These are phyloP conservation scores for Pagrus major DNA, from an alignment of 2,113 vertebrate genomes.

Conservation along the genomic window DNA sequence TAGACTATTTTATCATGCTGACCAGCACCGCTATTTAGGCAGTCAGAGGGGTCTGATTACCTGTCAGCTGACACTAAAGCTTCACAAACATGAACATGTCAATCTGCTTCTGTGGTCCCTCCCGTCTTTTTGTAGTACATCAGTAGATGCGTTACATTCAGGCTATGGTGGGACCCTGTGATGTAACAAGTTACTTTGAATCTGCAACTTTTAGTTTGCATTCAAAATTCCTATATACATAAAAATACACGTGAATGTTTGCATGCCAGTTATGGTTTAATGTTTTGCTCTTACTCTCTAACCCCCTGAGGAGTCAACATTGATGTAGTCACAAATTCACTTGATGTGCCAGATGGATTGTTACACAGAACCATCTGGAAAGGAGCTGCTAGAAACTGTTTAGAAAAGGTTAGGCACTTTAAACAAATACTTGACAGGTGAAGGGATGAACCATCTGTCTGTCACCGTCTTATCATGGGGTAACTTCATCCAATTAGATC, in stretches of 20 bases:
- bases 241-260: too few relatives aligned
- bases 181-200: background rate
- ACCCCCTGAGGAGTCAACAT: background rate
- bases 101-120: background rate
- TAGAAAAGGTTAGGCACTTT: too few relatives aligned
- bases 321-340: background rate
- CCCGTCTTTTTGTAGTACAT: background rate
- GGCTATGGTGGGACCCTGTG: background rate
- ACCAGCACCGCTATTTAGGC: background rate
- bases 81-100: background rate
- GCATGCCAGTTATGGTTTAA: background rate
- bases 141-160: background rate
- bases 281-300: background rate
- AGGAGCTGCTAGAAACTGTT: too few relatives aligned
- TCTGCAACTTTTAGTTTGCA: background rate
- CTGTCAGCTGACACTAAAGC: background rate
- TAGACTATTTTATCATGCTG: background rate
- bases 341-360: too few relatives aligned
- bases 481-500: too few relatives aligned
- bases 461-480: too few relatives aligned
- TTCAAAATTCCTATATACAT: background rate
- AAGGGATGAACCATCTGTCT: too few relatives aligned
- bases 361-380: too few relatives aligned
- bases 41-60: background rate
- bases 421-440: too few relatives aligned